Conservation (phyloP, 64 coral and sea anemone species). For the Hydrozoanthus tunicans region DNA sequence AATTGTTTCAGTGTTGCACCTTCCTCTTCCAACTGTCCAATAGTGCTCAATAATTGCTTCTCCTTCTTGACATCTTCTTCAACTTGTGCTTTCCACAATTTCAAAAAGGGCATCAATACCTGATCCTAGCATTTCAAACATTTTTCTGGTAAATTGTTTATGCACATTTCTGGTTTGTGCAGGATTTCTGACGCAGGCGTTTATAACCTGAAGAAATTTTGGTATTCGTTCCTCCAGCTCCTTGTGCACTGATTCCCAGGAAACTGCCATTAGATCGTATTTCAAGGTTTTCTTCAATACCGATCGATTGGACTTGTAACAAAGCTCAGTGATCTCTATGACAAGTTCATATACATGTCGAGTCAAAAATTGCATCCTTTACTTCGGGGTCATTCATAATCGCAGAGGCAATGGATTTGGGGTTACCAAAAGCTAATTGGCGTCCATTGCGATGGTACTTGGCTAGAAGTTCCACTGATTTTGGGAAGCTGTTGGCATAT, state of each 20-base stretch:
- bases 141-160: slow-evolving; percentile 39
- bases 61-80: slow-evolving; percentile 27
- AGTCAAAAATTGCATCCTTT: slow-evolving; percentile 11
- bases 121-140: slow-evolving; percentile 52
- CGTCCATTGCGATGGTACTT: slow-evolving; percentile 30
- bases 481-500: slow-evolving; percentile 8
- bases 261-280: too few species aligned
- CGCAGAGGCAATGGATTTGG: slow-evolving; percentile 26
- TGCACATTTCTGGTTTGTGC: slow-evolving; percentile 42
- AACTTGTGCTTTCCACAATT: slow-evolving; percentile 45
- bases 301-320: slow-evolving; percentile 31
- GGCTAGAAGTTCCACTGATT: slow-evolving; percentile 9
- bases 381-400: slow-evolving; percentile 2
- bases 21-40: neutral
- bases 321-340: slow-evolving; percentile 36
- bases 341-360: neutral
- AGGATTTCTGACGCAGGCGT: neutral
- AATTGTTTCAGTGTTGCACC: neutral
- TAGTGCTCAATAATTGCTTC: neutral
- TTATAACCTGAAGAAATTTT: slow-evolving; percentile 17
- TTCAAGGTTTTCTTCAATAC: neutral
- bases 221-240: slow-evolving; percentile 15
- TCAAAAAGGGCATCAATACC: slow-evolving; percentile 27
- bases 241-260: too few species aligned
- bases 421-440: slow-evolving; percentile 34